A percentile compares a stretch with the other conserved stretches of the same genome.
These are phyloP conservation scores for Cygnus atratus DNA, from an alignment of 2,113 vertebrate species.

Conservation along the genomic window DNA sequence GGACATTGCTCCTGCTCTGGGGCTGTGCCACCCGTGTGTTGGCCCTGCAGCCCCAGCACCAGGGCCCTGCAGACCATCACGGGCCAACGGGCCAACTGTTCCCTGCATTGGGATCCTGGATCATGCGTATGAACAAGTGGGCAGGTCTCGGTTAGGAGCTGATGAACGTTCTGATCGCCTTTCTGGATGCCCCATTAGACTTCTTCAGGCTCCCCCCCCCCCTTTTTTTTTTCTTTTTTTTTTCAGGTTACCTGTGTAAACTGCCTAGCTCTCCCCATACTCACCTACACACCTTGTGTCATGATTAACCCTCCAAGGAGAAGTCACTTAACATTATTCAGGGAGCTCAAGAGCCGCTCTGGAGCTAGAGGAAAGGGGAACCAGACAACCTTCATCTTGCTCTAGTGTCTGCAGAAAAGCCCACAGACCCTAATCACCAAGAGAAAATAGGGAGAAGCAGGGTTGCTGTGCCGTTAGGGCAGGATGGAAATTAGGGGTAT, in stretches of 20 bases:
- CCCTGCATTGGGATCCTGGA: neutral
- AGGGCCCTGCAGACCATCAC: fast-evolving
- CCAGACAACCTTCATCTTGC: too few species aligned
- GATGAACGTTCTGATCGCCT: neutral
- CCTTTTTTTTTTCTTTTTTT: neutral
- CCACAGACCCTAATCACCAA: fast-evolving
- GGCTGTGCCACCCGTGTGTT: fast-evolving
- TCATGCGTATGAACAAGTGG: neutral
- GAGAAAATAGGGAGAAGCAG: neutral
- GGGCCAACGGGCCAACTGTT: neutral
- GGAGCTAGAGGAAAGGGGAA: neutral
- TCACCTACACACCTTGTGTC: too few species aligned
- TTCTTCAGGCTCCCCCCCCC: neutral
- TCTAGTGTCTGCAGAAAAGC: neutral
- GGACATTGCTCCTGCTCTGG: too few species aligned
- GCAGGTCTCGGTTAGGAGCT: fast-evolving
- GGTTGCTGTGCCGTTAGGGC: neutral
- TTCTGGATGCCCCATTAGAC: neutral
- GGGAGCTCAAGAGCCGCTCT: neutral
- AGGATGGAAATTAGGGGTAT: neutral
- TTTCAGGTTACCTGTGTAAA: neutral
- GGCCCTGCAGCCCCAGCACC: fast-evolving
- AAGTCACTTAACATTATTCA: neutral
- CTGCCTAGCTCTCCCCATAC: fast-evolving
- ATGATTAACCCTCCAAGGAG: neutral